Evolutionary conservation across 2,888 invertebrate genomes (phyloP), one percentile per base, ranked within the genome.

Genomic region (Parapristionchus giblindavisi): DNA sequence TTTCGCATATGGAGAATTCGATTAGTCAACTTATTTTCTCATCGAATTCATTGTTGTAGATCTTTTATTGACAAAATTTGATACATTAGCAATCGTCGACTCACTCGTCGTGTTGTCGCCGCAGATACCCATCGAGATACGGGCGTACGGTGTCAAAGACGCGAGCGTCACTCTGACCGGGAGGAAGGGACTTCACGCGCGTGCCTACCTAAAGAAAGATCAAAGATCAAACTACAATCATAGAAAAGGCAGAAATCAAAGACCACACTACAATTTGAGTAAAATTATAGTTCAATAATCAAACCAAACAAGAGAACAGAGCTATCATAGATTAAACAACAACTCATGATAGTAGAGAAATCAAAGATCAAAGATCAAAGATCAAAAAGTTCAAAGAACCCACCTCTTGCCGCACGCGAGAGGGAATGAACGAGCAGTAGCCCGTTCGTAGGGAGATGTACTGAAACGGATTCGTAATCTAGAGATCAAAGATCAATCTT

Each of bases 41-140:
- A n/a, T n/a, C n/a, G n/a, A n/a, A n/a, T n/a, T n/a, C n/a, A n/a
- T n/a, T n/a, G n/a, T n/a, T n/a, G n/a, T n/a, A n/a, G n/a, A n/a
- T n/a, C n/a, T n/a, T n/a, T n/a, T n/a, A n/a, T n/a, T n/a, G n/a
- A n/a, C n/a, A n/a, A n/a, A n/a, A n/a, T n/a, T n/a, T 27, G 8
- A 24, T 27, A 56, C n/a, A 24, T 56, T 27, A 56, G 56, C 14
- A 24, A 24, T n/a, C 21, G 24, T 24, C 14, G 6, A 8, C 56
- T 56, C 24, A 56, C 27, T 80, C 75, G n/a, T 81, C 77, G 76
- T 85, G 85, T 61, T 86, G 84, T 1, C 75, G 29, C 11, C 83
- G 70, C 4, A 85, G 76, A 73, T 80, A 82, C 6, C 70, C 76
- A 2, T 78, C 56, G 14, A 78, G 74, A 43, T 77, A 79, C 0